A percentile compares a stretch with the other conserved stretches of the same genome.
Evolutionary conservation across 2,113 vertebrate species (phyloP).

Genomic region (Bubo bubo): DNA sequence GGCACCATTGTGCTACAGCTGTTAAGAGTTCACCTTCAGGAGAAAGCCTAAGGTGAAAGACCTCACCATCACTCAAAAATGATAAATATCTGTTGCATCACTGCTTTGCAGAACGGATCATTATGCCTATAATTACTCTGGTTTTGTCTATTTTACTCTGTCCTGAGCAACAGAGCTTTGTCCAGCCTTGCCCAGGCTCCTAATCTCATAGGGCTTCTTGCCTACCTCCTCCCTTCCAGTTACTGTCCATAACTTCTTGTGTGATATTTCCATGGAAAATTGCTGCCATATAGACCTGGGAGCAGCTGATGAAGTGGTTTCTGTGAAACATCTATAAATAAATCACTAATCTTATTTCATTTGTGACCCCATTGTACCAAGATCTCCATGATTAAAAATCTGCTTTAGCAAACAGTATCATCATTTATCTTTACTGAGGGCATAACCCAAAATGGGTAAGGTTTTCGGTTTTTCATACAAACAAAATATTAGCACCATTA

Average conservation of each 20-base stretch:
- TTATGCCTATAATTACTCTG: background rate
- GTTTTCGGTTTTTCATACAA: background rate
- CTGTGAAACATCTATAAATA: background rate
- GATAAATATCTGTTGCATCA: background rate
- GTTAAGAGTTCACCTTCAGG: slow-evolving; percentile 35
- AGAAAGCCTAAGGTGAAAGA: slow-evolving; percentile 13
- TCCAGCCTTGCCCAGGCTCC: background rate
- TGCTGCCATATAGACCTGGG: background rate
- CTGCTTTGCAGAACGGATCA: background rate
- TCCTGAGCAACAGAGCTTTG: background rate
- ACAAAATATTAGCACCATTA: background rate
- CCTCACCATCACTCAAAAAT: background rate
- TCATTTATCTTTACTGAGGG: background rate
- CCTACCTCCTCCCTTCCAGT: background rate
- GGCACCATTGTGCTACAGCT: background rate
- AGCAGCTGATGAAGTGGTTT: background rate
- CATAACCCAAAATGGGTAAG: background rate
- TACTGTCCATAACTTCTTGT: background rate
- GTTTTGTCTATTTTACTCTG: background rate
- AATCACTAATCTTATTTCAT: background rate
- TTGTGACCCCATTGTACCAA: background rate
- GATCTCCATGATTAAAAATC: background rate
- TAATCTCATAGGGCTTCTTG: background rate
- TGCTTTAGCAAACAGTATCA: background rate
- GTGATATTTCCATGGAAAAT: background rate